These are phyloP conservation scores for Xyrauchen texanus DNA, from an alignment of 2,113 vertebrate species.

Conservation along the genomic window DNA sequence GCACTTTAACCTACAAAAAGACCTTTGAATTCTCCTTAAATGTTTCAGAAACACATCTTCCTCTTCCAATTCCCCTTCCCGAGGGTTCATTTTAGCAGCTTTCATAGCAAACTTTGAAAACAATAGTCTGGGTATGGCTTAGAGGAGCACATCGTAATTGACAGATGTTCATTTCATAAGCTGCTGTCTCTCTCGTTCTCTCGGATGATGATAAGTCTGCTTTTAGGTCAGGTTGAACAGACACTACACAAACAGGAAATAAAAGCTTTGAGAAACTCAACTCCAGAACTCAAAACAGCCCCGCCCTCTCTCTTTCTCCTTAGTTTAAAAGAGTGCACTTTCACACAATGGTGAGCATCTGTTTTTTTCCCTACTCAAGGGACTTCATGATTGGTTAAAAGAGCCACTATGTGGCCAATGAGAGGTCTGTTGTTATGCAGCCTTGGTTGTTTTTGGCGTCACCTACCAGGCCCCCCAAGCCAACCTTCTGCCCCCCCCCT, in stretches of 20 bases:
- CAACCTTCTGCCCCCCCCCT: conserved; percentile 7
- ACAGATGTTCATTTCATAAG: neutral
- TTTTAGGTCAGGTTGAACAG: conserved; percentile 21
- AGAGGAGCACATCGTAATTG: neutral
- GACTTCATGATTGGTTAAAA: conserved; percentile 74
- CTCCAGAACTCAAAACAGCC: neutral
- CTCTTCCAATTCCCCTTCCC: neutral
- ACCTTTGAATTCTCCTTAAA: neutral
- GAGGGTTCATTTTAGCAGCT: conserved; percentile 1
- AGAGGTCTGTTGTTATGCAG: conserved; percentile 82
- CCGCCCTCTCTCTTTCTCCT: neutral
- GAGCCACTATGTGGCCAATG: conserved; percentile 77
- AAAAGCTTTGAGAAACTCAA: conserved; percentile 1
- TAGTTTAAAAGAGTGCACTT: conserved; percentile 18
- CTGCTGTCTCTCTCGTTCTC: neutral
- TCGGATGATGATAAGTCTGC: conserved; percentile 5
- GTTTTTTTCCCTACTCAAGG: conserved; percentile 60
- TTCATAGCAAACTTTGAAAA: neutral
- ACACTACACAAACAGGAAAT: too few species aligned
- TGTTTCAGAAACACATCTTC: too few species aligned
- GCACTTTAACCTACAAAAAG: conserved; percentile 6
- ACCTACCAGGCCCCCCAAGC: conserved; percentile 32
- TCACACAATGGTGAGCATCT: conserved; percentile 38
- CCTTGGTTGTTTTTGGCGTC: conserved; percentile 59
- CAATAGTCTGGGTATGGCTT: conserved; percentile 10